phyloP scores from a whole-genome alignment of 1,140 invertebrate species.

The Drosophila nannoptera region DNA sequence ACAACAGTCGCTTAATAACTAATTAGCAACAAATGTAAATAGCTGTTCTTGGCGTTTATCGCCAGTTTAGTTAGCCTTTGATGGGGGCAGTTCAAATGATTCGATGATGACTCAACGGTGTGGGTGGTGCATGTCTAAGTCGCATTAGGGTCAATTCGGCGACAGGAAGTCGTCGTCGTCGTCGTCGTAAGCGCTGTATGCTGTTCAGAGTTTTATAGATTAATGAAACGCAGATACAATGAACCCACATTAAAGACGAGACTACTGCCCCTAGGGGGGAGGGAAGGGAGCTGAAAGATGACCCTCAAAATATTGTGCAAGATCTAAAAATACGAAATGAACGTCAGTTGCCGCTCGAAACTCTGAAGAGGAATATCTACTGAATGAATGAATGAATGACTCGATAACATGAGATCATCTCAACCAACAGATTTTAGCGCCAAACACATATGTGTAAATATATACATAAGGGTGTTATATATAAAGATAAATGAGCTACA shows the following conservation, averaged over 20 bases:
- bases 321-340: slow-evolving; percentile 46
- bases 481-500: slow-evolving; percentile 5
- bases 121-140: slow-evolving; percentile 59
- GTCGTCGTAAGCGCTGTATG: slow-evolving; percentile 39
- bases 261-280: neutral
- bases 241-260: slow-evolving; percentile 1
- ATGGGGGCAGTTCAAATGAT: slow-evolving; percentile 14
- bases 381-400: slow-evolving; percentile 18
- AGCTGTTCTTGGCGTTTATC: slow-evolving; percentile 36
- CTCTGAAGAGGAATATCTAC: slow-evolving; percentile 16
- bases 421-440: neutral
- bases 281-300: neutral
- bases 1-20: slow-evolving; percentile 57
- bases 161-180: slow-evolving; percentile 49
- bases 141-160: slow-evolving; percentile 58
- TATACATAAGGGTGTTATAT: slow-evolving; percentile 9
- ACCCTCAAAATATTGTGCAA: slow-evolving; percentile 6
- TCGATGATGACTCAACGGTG: slow-evolving; percentile 60
- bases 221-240: slow-evolving; percentile 32
- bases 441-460: neutral
- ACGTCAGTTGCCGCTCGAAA: slow-evolving; percentile 23
- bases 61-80: slow-evolving; percentile 22
- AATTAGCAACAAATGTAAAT: slow-evolving; percentile 59
- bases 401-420: slow-evolving; percentile 53
- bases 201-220: slow-evolving; percentile 36